Evolutionary conservation across 2,888 invertebrate genomes (phyloP).

Genomic region (Onchidella celtica): DNA sequence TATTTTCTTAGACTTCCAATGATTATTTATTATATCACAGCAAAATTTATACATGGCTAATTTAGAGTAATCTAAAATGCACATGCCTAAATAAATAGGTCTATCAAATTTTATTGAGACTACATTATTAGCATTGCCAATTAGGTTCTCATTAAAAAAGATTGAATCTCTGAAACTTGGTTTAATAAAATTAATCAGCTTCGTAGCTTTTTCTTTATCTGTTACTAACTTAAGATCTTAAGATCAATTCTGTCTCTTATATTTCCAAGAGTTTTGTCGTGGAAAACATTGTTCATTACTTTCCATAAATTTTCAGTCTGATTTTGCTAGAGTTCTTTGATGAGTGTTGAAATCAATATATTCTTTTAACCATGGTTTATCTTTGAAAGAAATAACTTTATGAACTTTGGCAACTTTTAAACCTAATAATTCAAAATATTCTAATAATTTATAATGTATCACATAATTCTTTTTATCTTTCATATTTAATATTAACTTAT

Average conservation of each 20-base stretch:
- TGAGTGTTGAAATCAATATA: slow-evolving; percentile 71
- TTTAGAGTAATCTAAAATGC: slow-evolving; percentile 51
- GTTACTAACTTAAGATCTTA: neutral
- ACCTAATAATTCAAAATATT: slow-evolving; percentile 64
- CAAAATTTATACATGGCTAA: slow-evolving; percentile 52
- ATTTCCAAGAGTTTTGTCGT: slow-evolving; percentile 30
- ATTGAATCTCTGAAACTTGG: slow-evolving; percentile 33
- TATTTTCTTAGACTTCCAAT: neutral
- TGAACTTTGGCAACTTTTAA: slow-evolving; percentile 63
- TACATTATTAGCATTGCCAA: slow-evolving; percentile 41
- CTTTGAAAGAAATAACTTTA: slow-evolving; percentile 71
- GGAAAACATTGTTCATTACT: slow-evolving; percentile 27
- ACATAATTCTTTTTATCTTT: slow-evolving; percentile 47
- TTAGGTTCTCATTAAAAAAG: slow-evolving; percentile 53
- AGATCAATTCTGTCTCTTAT: slow-evolving; percentile 10
- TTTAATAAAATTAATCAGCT: neutral
- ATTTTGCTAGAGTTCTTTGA: slow-evolving; percentile 62
- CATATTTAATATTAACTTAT: neutral
- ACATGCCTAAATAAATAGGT: slow-evolving; percentile 49
- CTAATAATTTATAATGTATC: slow-evolving; percentile 74
- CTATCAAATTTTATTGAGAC: slow-evolving; percentile 46
- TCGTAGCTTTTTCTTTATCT: slow-evolving; percentile 10
- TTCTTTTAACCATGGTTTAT: slow-evolving; percentile 69
- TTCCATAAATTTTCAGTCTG: slow-evolving; percentile 73
- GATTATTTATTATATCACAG: slow-evolving; percentile 46